phyloP scores from a whole-genome alignment of 2,797 vertebrate species.

The Acipenser oxyrinchus region DNA sequence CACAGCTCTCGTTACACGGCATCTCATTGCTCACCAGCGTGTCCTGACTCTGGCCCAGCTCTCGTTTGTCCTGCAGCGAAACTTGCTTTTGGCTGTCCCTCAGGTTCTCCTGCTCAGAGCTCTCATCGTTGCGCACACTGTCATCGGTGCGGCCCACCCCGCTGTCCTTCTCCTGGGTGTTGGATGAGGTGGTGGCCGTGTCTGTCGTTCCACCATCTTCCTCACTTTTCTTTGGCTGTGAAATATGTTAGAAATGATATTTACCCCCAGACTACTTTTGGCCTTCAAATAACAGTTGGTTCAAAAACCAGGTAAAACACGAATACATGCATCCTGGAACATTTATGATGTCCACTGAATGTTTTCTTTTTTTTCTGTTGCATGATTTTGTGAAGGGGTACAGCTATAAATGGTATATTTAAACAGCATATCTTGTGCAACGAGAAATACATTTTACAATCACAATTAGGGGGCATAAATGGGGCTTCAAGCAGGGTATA shows the following conservation, averaged over 20 bases:
- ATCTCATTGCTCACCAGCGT: constrained; percentile 45
- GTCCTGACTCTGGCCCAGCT: constrained; percentile 54
- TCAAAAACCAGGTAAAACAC: too few species aligned
- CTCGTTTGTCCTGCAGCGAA: constrained; percentile 61
- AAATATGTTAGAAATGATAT: not conserved
- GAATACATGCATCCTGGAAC: too few species aligned
- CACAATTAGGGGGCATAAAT: too few species aligned
- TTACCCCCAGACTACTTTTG: too few species aligned
- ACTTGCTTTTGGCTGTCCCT: constrained; percentile 63
- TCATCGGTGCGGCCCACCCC: constrained; percentile 65
- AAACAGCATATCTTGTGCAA: too few species aligned
- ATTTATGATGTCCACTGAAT: too few species aligned
- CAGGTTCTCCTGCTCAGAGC: constrained; percentile 74
- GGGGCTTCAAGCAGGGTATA: too few species aligned
- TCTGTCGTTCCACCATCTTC: constrained; percentile 81
- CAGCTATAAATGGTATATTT: too few species aligned
- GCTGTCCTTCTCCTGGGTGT: constrained; percentile 73
- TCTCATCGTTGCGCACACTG: constrained; percentile 66
- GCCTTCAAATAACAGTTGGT: too few species aligned
- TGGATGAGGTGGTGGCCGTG: constrained; percentile 82
- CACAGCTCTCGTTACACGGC: constrained; percentile 47
- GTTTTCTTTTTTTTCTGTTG: too few species aligned
- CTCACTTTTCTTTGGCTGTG: constrained; percentile 67
- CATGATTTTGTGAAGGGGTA: too few species aligned
- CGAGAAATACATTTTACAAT: too few species aligned